Conservation (phyloP, 2,797 vertebrate species). For the Microctenopoma lineatum region DNA sequence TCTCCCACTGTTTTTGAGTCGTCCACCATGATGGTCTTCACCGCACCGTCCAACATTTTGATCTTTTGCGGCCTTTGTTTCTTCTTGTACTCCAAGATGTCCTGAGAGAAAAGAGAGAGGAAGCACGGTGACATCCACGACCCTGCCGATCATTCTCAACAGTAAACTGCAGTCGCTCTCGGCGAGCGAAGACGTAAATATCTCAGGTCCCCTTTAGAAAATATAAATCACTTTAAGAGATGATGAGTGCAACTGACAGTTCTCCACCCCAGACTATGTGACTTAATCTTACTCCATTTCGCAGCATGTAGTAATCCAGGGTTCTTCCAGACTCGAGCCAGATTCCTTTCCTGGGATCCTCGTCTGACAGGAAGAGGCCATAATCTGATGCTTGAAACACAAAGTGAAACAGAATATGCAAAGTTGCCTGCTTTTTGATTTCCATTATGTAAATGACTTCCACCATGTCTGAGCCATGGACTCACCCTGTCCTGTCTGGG, state of each 20-base stretch:
- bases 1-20: conserved; percentile 98
- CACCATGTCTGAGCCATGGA: conserved; percentile 13
- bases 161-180: conserved; percentile 28
- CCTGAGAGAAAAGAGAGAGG: conserved; percentile 77
- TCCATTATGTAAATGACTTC: conserved; percentile 33
- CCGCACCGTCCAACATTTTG: conserved; percentile 96
- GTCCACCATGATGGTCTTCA: conserved; percentile 99
- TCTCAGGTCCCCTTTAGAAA: conserved; percentile 25
- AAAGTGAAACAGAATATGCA: conserved; percentile 34
- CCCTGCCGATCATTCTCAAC: conserved; percentile 5
- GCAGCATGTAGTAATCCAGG: conserved; percentile 98
- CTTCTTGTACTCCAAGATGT: conserved; percentile 98
- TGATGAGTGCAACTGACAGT: conserved; percentile 38
- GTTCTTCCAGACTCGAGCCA: conserved; percentile 98
- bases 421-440: conserved; percentile 24
- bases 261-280: conserved; percentile 41
- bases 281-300: conserved; percentile 91
- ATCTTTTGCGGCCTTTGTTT: conserved; percentile 98
- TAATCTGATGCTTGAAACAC: conserved; percentile 93
- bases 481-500: conserved; percentile 95
- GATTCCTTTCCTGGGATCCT: conserved; percentile 98
- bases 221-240: conserved; percentile 45
- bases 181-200: conserved; percentile 37
- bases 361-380: conserved; percentile 96
- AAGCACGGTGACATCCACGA: conserved; percentile 27